Base-by-base conservation (phyloP, 1,140 invertebrate species). In the Dendrolimus punctatus region DNA sequence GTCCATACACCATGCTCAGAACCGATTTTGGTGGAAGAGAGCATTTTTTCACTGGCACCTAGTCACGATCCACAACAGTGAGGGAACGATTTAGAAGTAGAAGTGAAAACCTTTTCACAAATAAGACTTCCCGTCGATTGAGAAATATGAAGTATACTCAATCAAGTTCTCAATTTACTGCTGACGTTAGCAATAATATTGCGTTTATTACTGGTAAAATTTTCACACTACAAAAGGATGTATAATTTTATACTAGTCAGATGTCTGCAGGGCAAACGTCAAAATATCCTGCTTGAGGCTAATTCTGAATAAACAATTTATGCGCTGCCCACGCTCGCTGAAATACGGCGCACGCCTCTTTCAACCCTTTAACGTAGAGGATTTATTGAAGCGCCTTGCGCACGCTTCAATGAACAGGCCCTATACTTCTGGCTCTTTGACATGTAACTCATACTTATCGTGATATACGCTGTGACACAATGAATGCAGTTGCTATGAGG, bases 281-380 rank as follows among this genome's bases (percentile, higher is more conserved):
- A 78, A 73, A 78, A 71, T 78, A 71, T 72, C 62, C 66, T 68
- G 66, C 71, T 80, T 75, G 74, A 73, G 63, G 71, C 71, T 80
- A 81, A 79, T 84, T 77, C 67, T 58, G 58, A 68, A 62, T 57
- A 64, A 66, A 66, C 68, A 74, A 79, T 81, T 84, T 81, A 81
- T 77, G 67, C 52, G 56, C 73, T 62, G 58, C 76, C 77, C 71
- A 78, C 71, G 73, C 66, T 51, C 58, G 63, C 66, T 82, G 68
- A 82, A 80, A 76, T 76, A 84, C 67, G 64, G 69, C 60, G 67
- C 57, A 72, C 67, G 73, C 66, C 70, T 74, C 66, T 72, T 76
- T 72, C 69, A 68, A 73, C 70, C 76, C 79, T 77, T 82, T 81
- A 81, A 80, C 70, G 78, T 71, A 62, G 49, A 72, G 58, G 69